Evolutionary conservation across 2,888 invertebrate species (phyloP), one percentile per base, ranked within the genome.

Genomic region (Macrosoma leucophasiata): DNA sequence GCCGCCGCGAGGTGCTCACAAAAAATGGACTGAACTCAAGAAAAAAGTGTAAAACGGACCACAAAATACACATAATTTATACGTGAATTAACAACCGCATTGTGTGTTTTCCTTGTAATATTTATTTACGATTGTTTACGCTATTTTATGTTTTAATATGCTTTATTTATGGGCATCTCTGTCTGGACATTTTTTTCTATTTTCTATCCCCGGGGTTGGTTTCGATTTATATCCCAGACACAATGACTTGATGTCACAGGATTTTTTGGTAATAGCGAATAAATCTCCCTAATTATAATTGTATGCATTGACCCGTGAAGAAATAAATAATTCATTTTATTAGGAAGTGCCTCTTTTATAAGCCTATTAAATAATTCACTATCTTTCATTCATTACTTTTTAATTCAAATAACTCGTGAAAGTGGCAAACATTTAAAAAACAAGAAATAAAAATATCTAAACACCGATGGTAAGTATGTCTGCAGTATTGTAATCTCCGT

Each of bases 121-220:
- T 79, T 81, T 81, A 84, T 84, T 84, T 81, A 84, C 72, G 77
- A 78, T 81, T 84, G 81, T 82, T 84, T 82, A 81, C 68, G 68
- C 73, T 71, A 73, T 73, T 82, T 82, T 82, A 81, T 82, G 82
- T 82, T 82, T 82, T 81, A 82, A 82, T 82, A 81, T 69, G 50
- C 58, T 39, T 58, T 72, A 79, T 82, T 82, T 82, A 81, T 78
- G 53, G 62, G 41, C 49, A 17, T 70, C 62, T 62, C 69, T 62
- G 56, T 65, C 43, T n/a, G n/a, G n/a, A n/a, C n/a, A n/a, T n/a
- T n/a, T 50, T 43, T 40, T 46, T 62, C 68, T 68, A 68, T 76
- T 58, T 47, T 37, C 55, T 69, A 69, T 67, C 59, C 50, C 43
- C 48, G 42, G 45, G 63, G 64, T 62, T 58, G 57, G 58, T 42